These are phyloP conservation scores for Etheostoma nigrum DNA, from an alignment of 2,797 vertebrate species.

Conservation along the genomic window DNA sequence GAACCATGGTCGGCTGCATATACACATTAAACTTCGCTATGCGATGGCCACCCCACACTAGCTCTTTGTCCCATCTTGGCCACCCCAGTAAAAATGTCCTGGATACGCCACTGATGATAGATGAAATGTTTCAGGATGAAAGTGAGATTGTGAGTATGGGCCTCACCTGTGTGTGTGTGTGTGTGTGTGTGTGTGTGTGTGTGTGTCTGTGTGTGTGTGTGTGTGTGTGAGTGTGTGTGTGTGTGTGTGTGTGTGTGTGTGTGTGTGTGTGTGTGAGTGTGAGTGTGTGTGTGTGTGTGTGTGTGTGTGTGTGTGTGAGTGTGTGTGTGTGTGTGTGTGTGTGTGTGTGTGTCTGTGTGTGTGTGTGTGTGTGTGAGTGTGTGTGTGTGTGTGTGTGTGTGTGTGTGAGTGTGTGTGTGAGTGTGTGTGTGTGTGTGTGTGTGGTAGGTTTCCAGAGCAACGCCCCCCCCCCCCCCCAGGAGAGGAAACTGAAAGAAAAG, in stretches of 20 bases:
- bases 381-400: conserved; percentile 17
- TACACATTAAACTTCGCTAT: no score
- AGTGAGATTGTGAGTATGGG: background rate
- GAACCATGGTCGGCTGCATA: no score
- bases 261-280: conserved; percentile 27
- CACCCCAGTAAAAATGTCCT: no score
- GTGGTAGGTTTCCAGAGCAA: background rate
- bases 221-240: background rate
- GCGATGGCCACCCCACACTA: no score
- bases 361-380: conserved; percentile 33
- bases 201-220: conserved; percentile 20
- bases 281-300: conserved; percentile 16
- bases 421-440: no score
- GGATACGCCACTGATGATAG: no score
- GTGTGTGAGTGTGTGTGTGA: background rate
- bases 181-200: conserved; percentile 30
- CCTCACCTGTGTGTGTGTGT: background rate
- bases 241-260: no score
- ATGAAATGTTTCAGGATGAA: conserved; percentile 24
- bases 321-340: no score
- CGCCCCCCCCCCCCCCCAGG: background rate
- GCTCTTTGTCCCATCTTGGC: no score
- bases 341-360: background rate
- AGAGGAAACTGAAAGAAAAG: background rate
- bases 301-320: background rate